These are phyloP conservation scores for Ceratosolen solmsi DNA, from an alignment of 1,140 invertebrate genomes.

Conservation along the genomic window DNA sequence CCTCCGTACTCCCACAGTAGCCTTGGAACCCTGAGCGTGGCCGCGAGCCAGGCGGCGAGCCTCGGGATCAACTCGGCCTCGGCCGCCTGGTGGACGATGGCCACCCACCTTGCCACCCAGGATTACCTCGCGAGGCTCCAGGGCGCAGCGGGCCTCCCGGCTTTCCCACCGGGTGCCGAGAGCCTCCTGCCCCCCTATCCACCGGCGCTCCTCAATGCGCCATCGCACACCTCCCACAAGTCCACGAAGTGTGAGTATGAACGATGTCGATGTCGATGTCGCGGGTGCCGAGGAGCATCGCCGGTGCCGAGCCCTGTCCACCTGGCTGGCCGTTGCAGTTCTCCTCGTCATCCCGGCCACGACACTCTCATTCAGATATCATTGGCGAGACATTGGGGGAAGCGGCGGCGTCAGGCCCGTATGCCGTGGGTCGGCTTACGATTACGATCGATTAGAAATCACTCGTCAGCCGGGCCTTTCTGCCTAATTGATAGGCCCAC, in stretches of 20 bases:
- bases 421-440: too few species aligned
- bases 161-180: conserved; percentile 74
- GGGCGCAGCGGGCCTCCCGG: conserved; percentile 80
- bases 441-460: too few species aligned
- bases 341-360: not conserved
- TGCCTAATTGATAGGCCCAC: too few species aligned
- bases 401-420: too few species aligned
- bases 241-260: conserved; percentile 69
- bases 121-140: conserved; percentile 87
- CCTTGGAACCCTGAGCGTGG: conserved; percentile 84
- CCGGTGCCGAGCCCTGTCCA: too few species aligned
- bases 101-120: conserved; percentile 86
- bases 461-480: too few species aligned
- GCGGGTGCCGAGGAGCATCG: too few species aligned
- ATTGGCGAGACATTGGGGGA: too few species aligned
- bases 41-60: conserved; percentile 86
- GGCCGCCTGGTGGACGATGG: conserved; percentile 91
- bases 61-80: conserved; percentile 78
- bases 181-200: conserved; percentile 72
- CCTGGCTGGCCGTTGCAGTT: too few species aligned
- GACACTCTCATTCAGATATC: too few species aligned
- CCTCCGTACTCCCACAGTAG: conserved; percentile 72
- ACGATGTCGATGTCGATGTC: too few species aligned
- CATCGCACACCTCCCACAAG: conserved; percentile 67
- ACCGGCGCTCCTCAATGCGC: conserved; percentile 65